Base-by-base conservation (phyloP, 2,888 invertebrate genomes). In the Hanleya hanleyi region DNA sequence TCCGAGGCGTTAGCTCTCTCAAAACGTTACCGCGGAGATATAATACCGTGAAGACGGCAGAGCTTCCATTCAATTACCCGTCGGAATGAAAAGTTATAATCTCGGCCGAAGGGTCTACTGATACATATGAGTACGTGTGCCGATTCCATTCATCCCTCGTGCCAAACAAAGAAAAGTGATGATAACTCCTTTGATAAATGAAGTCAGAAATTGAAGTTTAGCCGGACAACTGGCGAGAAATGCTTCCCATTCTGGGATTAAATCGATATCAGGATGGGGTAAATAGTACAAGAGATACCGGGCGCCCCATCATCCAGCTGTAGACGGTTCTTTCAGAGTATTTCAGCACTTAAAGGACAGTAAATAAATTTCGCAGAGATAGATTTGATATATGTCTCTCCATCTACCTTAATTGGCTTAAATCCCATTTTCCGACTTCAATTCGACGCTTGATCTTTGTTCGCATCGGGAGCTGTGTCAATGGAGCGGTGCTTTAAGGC, bases 151-250 rank as follows among this genome's bases (percentile, higher is more conserved):
- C 32, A 32, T 9, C 57, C 22, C 15, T 22, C 57, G 32, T 32
- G 12, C 32, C 3, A 15, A 57, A 57, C 57, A 57, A 57, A 57
- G 57, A 22, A 29, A 57, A 57, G 57, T 22, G n/a, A n/a, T n/a
- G 57, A 57, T 57, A 57, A 57, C 26, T 15, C 57, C 29, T 57
- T 57, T 57, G 57, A 57, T 57, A 57, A 57, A 57, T 57, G 57
- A 57, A 57, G 57, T 57, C 57, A 57, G 57, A 29, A 29, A 57
- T 57, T 57, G 57, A 29, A 57, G 32, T 57, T 57, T 57, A 57
- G 57, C 26, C 26, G 22, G 57, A 57, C 57, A 57, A 57, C 57
- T 15, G 57, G 57, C 26, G 57, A 29, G 57, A 57, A 57, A 57
- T 57, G 32, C 12, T 57, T 29, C 32, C 57, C 26, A 29, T 57